Conservation (phyloP, 2,797 vertebrate species). For the Diglossa cyanea region DNA sequence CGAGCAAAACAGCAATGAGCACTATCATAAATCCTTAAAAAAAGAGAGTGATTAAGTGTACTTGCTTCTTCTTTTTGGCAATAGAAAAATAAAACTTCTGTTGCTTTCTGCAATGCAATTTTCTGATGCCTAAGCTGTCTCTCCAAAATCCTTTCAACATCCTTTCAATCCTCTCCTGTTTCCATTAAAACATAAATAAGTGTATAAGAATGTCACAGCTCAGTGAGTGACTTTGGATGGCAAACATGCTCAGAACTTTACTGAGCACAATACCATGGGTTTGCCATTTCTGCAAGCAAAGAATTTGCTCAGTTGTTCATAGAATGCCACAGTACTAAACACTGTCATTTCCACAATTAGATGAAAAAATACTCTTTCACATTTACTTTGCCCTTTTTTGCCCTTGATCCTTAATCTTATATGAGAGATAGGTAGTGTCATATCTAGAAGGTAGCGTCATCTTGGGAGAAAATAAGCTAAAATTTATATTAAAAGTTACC, state of each 20-base stretch:
- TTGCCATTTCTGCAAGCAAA: not conserved
- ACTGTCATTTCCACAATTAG: not conserved
- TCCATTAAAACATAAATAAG: not conserved
- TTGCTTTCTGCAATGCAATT: not conserved
- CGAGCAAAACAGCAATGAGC: not conserved
- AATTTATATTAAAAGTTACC: not conserved
- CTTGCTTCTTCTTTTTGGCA: not conserved
- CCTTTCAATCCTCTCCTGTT: not conserved
- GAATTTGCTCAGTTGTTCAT: not conserved
- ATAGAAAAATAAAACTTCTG: not conserved
- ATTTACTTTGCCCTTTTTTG: not conserved
- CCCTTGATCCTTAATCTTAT: not conserved
- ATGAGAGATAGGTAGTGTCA: not conserved
- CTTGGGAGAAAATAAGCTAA: not conserved
- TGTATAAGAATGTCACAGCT: not conserved
- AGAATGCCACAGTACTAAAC: not conserved
- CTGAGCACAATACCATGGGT: not conserved
- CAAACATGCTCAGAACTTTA: not conserved
- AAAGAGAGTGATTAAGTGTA: not conserved
- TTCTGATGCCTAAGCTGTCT: not conserved
- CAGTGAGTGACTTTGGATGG: not conserved
- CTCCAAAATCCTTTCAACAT: slow-evolving; percentile 7
- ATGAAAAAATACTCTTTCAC: not conserved
- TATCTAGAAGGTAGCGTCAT: not conserved
- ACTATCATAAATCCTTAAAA: not conserved